phyloP scores from a whole-genome alignment of 1,140 invertebrate genomes.

The Brachionus sp. region DNA sequence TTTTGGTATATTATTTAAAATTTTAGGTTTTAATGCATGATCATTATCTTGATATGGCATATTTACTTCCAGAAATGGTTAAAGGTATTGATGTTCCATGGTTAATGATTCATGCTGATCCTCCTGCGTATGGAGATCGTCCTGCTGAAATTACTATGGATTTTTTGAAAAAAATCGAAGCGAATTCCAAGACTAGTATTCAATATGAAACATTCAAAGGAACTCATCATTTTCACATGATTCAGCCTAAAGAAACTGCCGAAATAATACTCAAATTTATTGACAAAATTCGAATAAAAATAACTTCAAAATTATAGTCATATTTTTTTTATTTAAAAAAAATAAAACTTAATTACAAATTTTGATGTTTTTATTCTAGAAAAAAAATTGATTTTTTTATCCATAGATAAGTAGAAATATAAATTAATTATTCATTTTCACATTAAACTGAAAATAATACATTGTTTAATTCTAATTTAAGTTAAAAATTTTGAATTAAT shows the following conservation, averaged over 20 bases:
- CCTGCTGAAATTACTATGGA: background rate
- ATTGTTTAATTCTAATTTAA: background rate
- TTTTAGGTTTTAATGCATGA: background rate
- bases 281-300: background rate
- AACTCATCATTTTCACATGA: constrained; percentile 46
- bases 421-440: background rate
- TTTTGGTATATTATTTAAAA: too few relatives aligned
- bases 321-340: background rate
- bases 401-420: background rate
- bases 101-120: constrained; percentile 33
- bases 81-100: background rate
- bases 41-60: constrained; percentile 32
- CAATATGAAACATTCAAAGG: constrained; percentile 21
- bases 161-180: background rate
- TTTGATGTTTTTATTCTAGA: background rate
- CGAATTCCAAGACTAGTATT: background rate
- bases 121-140: background rate
- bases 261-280: constrained; percentile 32
- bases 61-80: background rate
- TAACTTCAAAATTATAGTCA: constrained; percentile 26
- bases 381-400: background rate
- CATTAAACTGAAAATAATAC: background rate
- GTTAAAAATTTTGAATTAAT: background rate
- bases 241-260: constrained; percentile 21
- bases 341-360: background rate